Base-by-base conservation (phyloP, 2,113 vertebrate genomes). In the Apteryx owenii region DNA sequence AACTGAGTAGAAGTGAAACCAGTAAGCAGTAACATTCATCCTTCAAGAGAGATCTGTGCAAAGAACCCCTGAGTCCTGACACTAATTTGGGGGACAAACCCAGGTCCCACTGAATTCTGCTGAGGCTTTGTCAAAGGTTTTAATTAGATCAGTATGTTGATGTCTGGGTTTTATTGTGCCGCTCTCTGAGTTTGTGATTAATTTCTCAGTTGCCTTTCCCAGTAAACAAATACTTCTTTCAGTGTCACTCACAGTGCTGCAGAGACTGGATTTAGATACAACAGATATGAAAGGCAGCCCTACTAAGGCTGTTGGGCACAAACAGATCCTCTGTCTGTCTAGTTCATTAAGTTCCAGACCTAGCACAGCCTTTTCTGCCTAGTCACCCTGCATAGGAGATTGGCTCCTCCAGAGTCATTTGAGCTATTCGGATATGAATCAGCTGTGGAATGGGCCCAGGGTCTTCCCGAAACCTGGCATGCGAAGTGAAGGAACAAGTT, bases 401-500 rank as follows among this genome's bases (percentile, higher is more conserved):
- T 79, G 61, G 28, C 21, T 88, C 14, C 48, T 62, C 66, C 73
- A 65, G 72, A 88, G 70, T 40, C 50, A 72, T 33, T 6, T 33
- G 25, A 85, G 78, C 46, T 87, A 56, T 10, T 7, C 7, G 76
- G 87, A 66, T 73, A 85, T 10, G 28, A 87, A 80, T 89, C 75
- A 66, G 65, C 28, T 72, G 25, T 72, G 77, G 73, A 89, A 94
- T 87, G 84, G 38, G 68, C 84, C 81, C 56, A 76, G 56, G 33
- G 56, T 89, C 84, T 95, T 95, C 81, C 65, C 65, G 82, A 82
- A 93, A 87, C 66, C 70, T 88, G 53, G 81, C 79, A 42, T 61
- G 38, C 87, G 84, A 73, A 85, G 48, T 54, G 65, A 72, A 85
- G 62, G 44, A 87, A 82, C 44, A 89, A 94, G 87, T 29, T 94